Percentiles rank a stretch among this genome's conserved stretches.
phyloP scores from a whole-genome alignment of 2,888 invertebrate species.

The Troglohyphantes excavatus region DNA sequence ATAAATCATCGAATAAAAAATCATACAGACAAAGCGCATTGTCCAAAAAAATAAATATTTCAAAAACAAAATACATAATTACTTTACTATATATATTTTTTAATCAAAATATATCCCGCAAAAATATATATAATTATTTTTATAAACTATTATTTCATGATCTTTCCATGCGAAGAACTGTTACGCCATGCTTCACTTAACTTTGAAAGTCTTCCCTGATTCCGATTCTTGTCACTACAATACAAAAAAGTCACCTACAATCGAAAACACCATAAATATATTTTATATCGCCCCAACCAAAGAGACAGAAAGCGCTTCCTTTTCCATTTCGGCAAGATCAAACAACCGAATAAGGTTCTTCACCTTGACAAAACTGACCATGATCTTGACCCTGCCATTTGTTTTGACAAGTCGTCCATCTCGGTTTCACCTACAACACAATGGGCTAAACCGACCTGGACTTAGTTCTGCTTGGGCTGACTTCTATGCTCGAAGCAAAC shows the following conservation, averaged over 20 bases:
- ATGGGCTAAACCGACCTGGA: constrained; percentile 36
- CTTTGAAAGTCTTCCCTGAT: no score
- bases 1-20: no score
- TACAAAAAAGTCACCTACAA: background rate
- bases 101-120: no score
- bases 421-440: constrained; percentile 16
- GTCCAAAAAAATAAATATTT: no score
- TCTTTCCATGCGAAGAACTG: no score
- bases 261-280: background rate
- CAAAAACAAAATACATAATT: no score
- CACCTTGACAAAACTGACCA: constrained; percentile 58
- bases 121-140: no score
- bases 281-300: constrained; percentile 11
- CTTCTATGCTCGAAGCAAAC: constrained; percentile 12
- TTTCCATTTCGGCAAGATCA: background rate
- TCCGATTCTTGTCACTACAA: no score
- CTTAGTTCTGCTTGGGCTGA: constrained; percentile 60
- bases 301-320: background rate
- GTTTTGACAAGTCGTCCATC: constrained; percentile 39
- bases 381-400: constrained; percentile 55
- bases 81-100: no score
- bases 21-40: no score
- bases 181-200: no score
- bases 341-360: constrained; percentile 41
- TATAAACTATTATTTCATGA: no score